Evolutionary conservation across 2,888 invertebrate species (phyloP), one percentile per base, ranked within the genome.

Genomic region (Conistra vaccinii): DNA sequence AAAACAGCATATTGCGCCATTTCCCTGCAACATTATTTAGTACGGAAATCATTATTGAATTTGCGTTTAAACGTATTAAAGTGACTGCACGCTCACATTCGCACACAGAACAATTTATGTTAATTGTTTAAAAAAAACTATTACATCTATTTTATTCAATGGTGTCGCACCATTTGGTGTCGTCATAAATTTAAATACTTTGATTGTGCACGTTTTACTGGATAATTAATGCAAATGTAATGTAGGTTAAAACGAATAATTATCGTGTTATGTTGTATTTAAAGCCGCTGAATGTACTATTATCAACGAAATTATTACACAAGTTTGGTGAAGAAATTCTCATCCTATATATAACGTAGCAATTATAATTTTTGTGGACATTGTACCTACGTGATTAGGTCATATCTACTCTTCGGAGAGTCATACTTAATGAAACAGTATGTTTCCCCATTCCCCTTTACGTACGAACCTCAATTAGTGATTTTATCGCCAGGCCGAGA

Each of bases 101-200:
- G 12, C 42, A 55, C 53, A 9, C 20, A 66, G 55, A 76, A 76
- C 58, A 76, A 76, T 81, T 73, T 70, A 75, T 69, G 63, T 63
- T 55, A 84, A 81, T 69, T 68, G 69, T 84, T n/a, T 12, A 39
- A 67, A 75, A 80, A 80, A 80, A 80, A 70, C 66, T n/a, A 35
- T 69, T 32, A 65, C 42, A 62, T 61, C 68, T 85, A 76, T 81
- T 85, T 76, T 62, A 85, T 69, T 76, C n/a, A 76, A 81, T 70
- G 42, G 35, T 23, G 35, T 79, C 14, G 61, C 57, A 62, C 69
- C 63, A 85, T 85, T 81, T 76, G 69, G 69, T 72, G 68, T 61
- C 32, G 68, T 62, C 48, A 74, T 85, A 78, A 85, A 83, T 82
- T 85, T 72, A 29, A 85, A 63, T 85, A 85, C 55, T 70, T 63